Base-by-base conservation (phyloP, 2,888 invertebrate genomes). In the Anarsia innoxiella region DNA sequence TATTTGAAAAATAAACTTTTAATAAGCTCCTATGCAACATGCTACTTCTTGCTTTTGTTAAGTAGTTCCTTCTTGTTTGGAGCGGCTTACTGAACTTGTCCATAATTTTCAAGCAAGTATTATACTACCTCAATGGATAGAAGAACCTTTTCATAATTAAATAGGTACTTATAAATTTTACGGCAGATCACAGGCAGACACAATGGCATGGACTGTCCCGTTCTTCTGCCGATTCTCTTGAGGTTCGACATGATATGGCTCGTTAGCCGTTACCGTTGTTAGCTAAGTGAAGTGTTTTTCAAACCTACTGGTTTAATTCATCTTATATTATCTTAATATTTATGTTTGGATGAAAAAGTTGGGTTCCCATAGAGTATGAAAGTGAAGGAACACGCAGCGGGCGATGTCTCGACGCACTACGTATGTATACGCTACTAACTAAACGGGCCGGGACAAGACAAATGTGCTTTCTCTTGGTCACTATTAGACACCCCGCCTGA, bases 351-450 rank as follows among this genome's bases (percentile, higher is more conserved):
- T 62, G 63, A 64, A 64, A 61, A 62, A 65, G 44, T 43, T 14
- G 13, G 12, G 26, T 31, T 33, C 26, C 13, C 25, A 23, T 12
- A 5, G 15, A 12, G 14, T 14, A 66, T 66, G 60, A 56, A 64
- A 70, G 74, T 69, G 61, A 67, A 59, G 64, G 59, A 66, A 65
- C 67, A 66, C 67, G 58, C 76, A 75, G 75, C 75, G 63, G 72
- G 76, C 66, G 72, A 69, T 66, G 76, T 73, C 74, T 69, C 71
- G 56, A 66, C 64, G 57, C 62, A 49, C 52, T 19, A n/a, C 59
- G 76, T 79, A 80, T n/a, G 82, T 84, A 83, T 83, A 82, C 83
- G 82, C 72, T 83, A n/a, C n/a, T n/a, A n/a, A n/a, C n/a, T n/a
- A n/a, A 82, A 83, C 82, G 78, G 75, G 66, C 68, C 65, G 66